Evolutionary conservation across 2,113 vertebrate species (phyloP), one percentile per base, ranked within the genome.

Genomic region (Chloroceryle aenea): DNA sequence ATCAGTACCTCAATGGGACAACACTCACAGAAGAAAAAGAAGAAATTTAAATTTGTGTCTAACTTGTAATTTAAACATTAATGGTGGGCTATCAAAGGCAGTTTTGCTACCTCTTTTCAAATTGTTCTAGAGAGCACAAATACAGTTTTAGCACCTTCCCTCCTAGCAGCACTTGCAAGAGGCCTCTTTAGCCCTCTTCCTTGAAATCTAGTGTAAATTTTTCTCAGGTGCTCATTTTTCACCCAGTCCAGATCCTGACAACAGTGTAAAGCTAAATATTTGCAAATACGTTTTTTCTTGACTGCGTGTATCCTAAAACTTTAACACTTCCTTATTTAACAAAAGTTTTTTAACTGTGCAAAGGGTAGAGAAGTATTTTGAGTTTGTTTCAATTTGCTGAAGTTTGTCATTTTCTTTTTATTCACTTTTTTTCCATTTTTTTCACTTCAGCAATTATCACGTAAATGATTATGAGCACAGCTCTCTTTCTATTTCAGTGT

Each of bases 1-100:
- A 53, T 67, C 17, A 1, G 0, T 29, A 34, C 20, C 30, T 40
- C 11, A 14, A 4, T 64, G 30, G 8, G n/a, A n/a, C 38, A 53
- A 26, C n/a, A 26, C 15, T 26, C 42, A 30, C 30, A 34, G 22
- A 45, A 53, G 8, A 61, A 59, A 45, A 45, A 27, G 38, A 81
- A 69, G 20, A 66, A 72, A 61, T 23, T 6, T 36, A 10, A 10
- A 34, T 43, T 81, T 85, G 8, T 55, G 27, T 48, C 38, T 69
- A 53, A 19, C 20, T 69, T 88, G 45, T 59, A 8, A 66, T 75
- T 53, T 27, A 29, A 45, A 59, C 12, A 26, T 59, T 78, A 25
- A 26, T 75, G 91, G 34, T 43, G 4, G 34, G 34, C 58, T 71
- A 80, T 10, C 2, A 30, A 29, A 6, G 1, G 2, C 59, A 29